Evolutionary conservation across 1,140 invertebrate species (phyloP), one percentile per base, ranked within the genome.

Genomic region (Brachionus rubens): DNA sequence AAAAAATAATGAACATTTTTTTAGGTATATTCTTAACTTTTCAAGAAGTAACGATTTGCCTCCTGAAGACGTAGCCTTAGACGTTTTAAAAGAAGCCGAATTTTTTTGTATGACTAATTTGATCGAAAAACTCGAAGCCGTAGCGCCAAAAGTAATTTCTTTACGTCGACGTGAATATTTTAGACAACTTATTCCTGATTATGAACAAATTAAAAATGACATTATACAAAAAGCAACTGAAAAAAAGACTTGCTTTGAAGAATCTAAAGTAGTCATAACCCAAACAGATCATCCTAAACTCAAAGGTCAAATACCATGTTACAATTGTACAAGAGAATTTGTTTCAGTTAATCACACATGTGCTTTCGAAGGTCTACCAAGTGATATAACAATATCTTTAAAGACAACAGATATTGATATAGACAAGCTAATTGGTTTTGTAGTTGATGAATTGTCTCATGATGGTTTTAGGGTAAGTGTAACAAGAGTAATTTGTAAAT

Each of bases 291-390:
- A 77, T 54, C 40, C 54, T 16, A 48, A 54, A 46, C 26, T 77
- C 19, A 68, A 68, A 56, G 76, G 76, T 14, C 47, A 43, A 24
- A 77, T 77, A 30, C 59, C 62, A 52, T 77, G 76, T 54, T 77
- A 67, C 59, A 77, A 77, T 46, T 77, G 76, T 70, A 68, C 41
- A 1, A 50, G 76, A 52, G 76, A 77, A 33, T 54, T 77, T 46
- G 76, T 77, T 6, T 40, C 43, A 21, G 76, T 77, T 30, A 68
- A 68, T 70, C 76, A 77, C 26, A 26, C 76, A 26, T 77, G 76
- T 68, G 48, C 62, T 43, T 77, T 77, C 47, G 62, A 77, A 24
- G 59, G 76, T 12, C 16, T 54, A 12, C 46, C 76, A 43, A 40
- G 40, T 41, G 62, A 77, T n/a, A 48, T 62, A 9, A 46, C 52